Evolutionary conservation across 2,113 vertebrate species (phyloP), one percentile per base, ranked within the genome.

Genomic region (Camelus bactrianus): DNA sequence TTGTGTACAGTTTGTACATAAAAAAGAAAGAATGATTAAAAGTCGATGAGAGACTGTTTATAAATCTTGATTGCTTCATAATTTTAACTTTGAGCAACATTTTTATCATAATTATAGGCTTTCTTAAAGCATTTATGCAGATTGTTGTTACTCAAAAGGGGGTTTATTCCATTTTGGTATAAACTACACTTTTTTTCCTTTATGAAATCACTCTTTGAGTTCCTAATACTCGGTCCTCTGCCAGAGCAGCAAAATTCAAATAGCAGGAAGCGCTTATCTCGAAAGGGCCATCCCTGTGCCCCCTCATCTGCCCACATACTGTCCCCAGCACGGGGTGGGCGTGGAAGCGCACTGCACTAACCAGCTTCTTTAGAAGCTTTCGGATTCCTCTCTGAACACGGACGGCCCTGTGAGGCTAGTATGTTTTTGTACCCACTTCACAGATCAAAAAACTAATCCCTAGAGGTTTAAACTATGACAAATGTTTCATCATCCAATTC

Each of bases 61-160:
- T 99, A 99, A 99, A 99, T 99, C 99, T 99, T 99, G 99, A 99
- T 99, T 99, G 99, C 99, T 99, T 99, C 99, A 98, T 99, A 99
- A 99, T 99, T 99, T 99, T 99, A 99, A 99, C 98, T 99, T 98
- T 99, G 98, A 99, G 98, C 98, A 99, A 99, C 99, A 99, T 99
- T 99, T 99, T 99, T 99, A 99, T 99, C 99, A 98, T 99, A 99
- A 99, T 99, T 99, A 99, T 98, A 99, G 99, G 98, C 98, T 99
- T 99, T 98, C 98, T 99, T 99, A 99, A 99, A 98, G 98, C 98
- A 98, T 98, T 99, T 99, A 99, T 99, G 99, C 98, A 98, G 98
- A 99, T 99, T 99, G 98, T 99, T 98, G 97, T 98, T 98, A 98
- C 98, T 99, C 98, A 98, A 99, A 98, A 98, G 98, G 98, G 98